Base-by-base conservation (phyloP, 2,797 vertebrate species). In the Graptemys geographica region DNA sequence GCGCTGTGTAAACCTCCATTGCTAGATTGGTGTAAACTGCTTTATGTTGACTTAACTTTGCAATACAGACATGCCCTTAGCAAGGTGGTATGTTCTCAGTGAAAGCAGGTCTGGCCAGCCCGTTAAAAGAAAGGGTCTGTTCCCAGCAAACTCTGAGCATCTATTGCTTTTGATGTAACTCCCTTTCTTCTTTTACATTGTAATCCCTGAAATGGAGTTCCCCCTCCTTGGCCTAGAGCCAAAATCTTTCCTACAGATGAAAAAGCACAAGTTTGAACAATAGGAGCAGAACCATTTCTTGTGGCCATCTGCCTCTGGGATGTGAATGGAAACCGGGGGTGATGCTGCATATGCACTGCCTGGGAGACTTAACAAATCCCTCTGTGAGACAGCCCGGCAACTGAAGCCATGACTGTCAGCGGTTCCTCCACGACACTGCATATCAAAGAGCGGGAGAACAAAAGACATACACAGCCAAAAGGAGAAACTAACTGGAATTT, bases 221-320 rank as follows among this genome's bases (percentile, higher is more conserved):
- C 5, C 23, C 55, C 49, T 92, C 41, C 81, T 90, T 86, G 62
- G 93, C 84, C 81, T 31, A 84, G 88, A 87, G 83, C 62, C 81
- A 76, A 88, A 97, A 78, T 90, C 62, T 11, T 89, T 76, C 69
- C 90, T 4, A 11, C 33, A 84, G 91, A 79, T 83, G n/a, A 82
- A 91, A 95, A 94, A 74, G 9, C 51, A 69, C 37, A 44, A 88
- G 69, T 49, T 93, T 89, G 89, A 96, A 83, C 83, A 90, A 82
- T 56, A 92, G 25, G 76, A 87, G 47, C 83, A 93, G 95, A 95
- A 72, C 90, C 3, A 93, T 95, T 96, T 95, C 56, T 90, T 92
- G 79, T 86, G 90, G 90, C 88, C 94, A 96, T 97, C 96, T 97
- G 96, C 94, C 84, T 96, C 95, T 95, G 94, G 87, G 94, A 93